Evolutionary conservation across 2,888 invertebrate species (phyloP), one percentile per base, ranked within the genome.

Genomic region (Plebejus anna): DNA sequence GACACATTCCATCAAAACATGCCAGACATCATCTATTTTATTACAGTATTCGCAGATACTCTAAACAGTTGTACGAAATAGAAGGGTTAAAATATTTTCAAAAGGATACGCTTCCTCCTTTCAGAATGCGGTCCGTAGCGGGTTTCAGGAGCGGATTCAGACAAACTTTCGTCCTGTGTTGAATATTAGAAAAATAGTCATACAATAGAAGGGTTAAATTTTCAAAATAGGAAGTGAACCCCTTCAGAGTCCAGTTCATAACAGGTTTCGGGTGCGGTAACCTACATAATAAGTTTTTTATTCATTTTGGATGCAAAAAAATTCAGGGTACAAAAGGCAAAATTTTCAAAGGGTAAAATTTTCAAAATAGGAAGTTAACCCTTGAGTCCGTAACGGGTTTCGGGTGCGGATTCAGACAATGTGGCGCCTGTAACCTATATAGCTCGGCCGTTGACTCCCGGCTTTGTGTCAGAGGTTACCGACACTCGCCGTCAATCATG

Each of bases 401-500:
- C 38, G 38, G 47, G 22, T 66, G 9, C 88, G 88, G 90, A 89
- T 87, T 90, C 87, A 91, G 91, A 91, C 91, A 86, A 84, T 81
- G 82, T 88, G 92, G 92, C 92, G 92, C 92, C 91, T 90, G 86
- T 93, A 92, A 92, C 93, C 93, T 88, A 94, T 92, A 92, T 92
- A 88, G 82, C 80, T 82, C 87, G 93, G 90, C 86, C 91, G 87
- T 90, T 92, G 90, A 93, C 91, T 90, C 86, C 57, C 28, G 55
- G 55, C 71, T 71, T 71, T 71, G 76, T 59, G 57, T 71, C 76
- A 59, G 76, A 71, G 57, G 71, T 71, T 76, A 71, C 59, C 59
- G 72, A 42, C 71, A 70, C 57, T 5, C 57, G 71, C 32, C 73
- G 13, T 73, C 73, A 73, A 73, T 73, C 73, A 73, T 55, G 73